Percentiles rank a stretch among this genome's conserved stretches.
Evolutionary conservation across 1,140 invertebrate species (phyloP).

Genomic region (Nixonia krombeini): DNA sequence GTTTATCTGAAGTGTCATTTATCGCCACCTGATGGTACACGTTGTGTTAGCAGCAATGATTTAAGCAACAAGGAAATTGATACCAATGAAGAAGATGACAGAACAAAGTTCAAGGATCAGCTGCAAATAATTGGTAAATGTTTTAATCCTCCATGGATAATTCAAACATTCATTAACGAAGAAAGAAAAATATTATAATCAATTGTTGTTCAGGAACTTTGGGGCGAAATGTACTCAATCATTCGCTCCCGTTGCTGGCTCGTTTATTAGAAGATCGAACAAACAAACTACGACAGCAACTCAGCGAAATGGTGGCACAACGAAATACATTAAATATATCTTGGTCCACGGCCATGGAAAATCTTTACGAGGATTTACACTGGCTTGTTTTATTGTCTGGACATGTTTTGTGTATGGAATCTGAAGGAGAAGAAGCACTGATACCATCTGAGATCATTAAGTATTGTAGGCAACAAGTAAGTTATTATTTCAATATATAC

Average conservation of each 20-base stretch:
- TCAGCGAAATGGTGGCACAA: conserved; percentile 75
- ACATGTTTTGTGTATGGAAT: conserved; percentile 80
- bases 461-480: conserved; percentile 76
- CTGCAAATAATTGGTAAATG: conserved; percentile 77
- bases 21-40: conserved; percentile 84
- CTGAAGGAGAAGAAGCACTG: conserved; percentile 82
- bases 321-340: conserved; percentile 73
- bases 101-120: conserved; percentile 79
- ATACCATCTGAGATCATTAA: conserved; percentile 84
- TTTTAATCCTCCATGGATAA: no score
- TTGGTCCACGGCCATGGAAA: conserved; percentile 73
- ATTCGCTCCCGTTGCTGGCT: conserved; percentile 74
- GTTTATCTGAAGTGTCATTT: conserved; percentile 87
- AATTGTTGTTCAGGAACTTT: conserved; percentile 58
- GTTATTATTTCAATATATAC: conserved; percentile 7
- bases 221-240: conserved; percentile 70
- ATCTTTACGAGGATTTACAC: conserved; percentile 88
- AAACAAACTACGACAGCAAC: conserved; percentile 75
- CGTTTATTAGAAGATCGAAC: conserved; percentile 78
- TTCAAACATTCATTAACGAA: conserved; percentile 29
- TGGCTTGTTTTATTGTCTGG: conserved; percentile 89
- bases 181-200: background rate
- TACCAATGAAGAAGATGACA: conserved; percentile 80
- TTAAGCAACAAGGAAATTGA: conserved; percentile 75
- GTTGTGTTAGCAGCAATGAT: conserved; percentile 68